A percentile compares a stretch with the other conserved stretches of the same genome.
Evolutionary conservation across 2,797 vertebrate genomes (phyloP).

Genomic region (Sebastes trivittatus): DNA sequence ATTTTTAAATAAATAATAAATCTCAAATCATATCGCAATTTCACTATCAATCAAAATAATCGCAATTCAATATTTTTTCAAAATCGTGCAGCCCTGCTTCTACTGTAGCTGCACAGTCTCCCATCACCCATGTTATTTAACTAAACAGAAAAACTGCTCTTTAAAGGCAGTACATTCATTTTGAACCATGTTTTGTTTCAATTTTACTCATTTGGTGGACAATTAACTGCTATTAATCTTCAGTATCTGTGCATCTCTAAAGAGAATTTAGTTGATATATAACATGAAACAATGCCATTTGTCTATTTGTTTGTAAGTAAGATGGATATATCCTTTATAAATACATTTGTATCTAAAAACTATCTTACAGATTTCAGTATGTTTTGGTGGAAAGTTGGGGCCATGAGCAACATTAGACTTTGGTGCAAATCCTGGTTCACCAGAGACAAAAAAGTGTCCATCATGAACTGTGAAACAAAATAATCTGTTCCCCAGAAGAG

Average conservation of each 20-base stretch:
- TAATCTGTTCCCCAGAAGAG: background rate
- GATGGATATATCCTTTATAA: background rate
- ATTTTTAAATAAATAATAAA: too few relatives aligned
- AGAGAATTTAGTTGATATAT: background rate
- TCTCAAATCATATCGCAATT: too few relatives aligned
- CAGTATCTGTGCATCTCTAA: background rate
- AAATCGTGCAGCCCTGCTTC: background rate
- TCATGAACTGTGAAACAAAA: background rate
- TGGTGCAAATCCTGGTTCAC: background rate
- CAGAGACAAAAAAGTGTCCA: background rate
- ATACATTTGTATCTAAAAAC: background rate
- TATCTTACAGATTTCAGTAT: background rate
- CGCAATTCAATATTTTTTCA: too few relatives aligned
- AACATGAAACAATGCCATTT: background rate
- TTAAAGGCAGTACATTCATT: background rate
- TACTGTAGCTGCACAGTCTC: background rate
- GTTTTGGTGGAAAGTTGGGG: background rate
- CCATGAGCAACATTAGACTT: background rate
- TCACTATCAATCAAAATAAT: too few relatives aligned
- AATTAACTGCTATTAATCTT: background rate
- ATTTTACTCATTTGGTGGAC: background rate
- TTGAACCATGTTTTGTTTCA: background rate
- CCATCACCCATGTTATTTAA: background rate
- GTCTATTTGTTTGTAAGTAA: background rate
- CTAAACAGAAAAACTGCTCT: background rate